Evolutionary conservation across 1,140 invertebrate species (phyloP), one percentile per base, ranked within the genome.

Genomic region (Helicoverpa armigera): DNA sequence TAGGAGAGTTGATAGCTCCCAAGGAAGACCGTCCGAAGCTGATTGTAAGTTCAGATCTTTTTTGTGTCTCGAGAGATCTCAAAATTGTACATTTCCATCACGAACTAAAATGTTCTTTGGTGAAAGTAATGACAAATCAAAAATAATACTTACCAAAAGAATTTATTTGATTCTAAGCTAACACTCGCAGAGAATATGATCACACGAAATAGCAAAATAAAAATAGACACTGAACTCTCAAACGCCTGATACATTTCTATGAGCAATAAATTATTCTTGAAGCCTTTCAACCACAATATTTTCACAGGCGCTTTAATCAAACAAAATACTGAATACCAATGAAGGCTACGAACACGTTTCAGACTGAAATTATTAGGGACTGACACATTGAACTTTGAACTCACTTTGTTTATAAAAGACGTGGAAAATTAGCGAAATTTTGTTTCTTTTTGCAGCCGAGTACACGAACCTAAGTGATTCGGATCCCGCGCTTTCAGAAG

Each of bases 391-490:
- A 12, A 43, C 35, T 43, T 43, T 43, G 35, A 9, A 9, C 5
- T 9, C 9, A 5, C 35, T 43, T 43, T 43, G 35, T 23, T 23
- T 23, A 23, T 23, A 23, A 43, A 43, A 9, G 35, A 43, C 35
- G 23, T 23, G 5, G 35, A 43, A 43, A 9, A 43, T 9, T 43
- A 43, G 0, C 35, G 35, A 12, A 16, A 60, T n/a, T 14, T 29
- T 29, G 10, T 60, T 13, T 78, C 16, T 51, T 14, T 56, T 89
- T 86, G n/a, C 83, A 96, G 95, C 95, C 35, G 95, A 95, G 78
- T 95, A 95, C 81, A 95, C 95, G 65, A 94, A 92, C 63, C 67
- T 96, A 0, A 93, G 92, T 31, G 95, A 95, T 67, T 96, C 95
- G 77, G 94, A 92, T 35, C 90, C 90, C 0, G 81, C 89, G 0